phyloP scores from a whole-genome alignment of 2,797 vertebrate genomes.

The Phataginus tetradactyla region DNA sequence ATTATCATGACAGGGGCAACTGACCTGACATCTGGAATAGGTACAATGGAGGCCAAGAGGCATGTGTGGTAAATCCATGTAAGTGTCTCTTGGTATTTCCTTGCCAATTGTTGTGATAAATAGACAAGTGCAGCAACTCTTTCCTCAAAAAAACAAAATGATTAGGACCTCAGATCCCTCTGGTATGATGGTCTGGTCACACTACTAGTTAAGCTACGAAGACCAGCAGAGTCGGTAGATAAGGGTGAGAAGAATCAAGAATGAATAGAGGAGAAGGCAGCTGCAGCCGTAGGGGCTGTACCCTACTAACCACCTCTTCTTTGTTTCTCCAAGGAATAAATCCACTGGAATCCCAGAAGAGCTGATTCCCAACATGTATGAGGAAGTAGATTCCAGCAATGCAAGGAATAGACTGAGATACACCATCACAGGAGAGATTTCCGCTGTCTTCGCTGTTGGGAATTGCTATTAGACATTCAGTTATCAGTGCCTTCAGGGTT shows the following conservation, averaged over 20 bases:
- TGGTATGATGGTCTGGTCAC: background rate
- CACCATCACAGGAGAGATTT: background rate
- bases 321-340: constrained; percentile 33
- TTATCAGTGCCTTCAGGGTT: background rate
- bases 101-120: background rate
- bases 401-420: background rate
- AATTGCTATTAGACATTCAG: background rate
- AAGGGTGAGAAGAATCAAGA: background rate
- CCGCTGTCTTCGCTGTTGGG: background rate
- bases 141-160: background rate
- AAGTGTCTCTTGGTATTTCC: background rate
- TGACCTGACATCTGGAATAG: background rate
- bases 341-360: background rate
- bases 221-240: background rate
- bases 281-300: background rate
- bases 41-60: background rate
- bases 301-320: background rate
- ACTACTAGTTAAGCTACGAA: background rate
- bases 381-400: background rate
- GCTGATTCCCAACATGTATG: background rate
- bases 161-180: background rate
- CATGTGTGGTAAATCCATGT: background rate
- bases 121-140: background rate
- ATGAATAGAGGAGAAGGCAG: background rate
- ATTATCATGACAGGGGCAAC: background rate